phyloP scores from a whole-genome alignment of 2,888 invertebrate species.

The Lacanobia wlatinum region DNA sequence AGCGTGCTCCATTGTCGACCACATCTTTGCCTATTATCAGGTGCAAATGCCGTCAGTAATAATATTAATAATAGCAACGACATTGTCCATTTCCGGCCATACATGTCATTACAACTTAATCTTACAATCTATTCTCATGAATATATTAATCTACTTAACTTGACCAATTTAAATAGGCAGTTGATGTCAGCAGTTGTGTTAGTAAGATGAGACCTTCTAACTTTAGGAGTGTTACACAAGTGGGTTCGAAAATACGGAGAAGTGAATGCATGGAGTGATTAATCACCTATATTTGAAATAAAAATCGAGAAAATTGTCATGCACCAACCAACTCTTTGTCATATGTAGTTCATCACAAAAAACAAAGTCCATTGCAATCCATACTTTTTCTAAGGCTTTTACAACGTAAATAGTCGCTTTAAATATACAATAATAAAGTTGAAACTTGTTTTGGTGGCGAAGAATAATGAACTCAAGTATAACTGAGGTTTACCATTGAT shows the following conservation, averaged over 20 bases:
- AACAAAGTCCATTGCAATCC: no score
- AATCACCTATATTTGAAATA: background rate
- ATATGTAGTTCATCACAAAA: no score
- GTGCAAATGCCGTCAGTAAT: no score
- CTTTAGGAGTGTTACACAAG: background rate
- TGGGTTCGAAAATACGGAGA: background rate
- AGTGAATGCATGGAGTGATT: conserved; percentile 1
- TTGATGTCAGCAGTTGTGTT: background rate
- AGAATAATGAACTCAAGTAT: no score
- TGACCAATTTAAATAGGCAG: background rate
- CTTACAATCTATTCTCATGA: conserved; percentile 3
- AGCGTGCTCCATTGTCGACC: no score
- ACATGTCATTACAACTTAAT: conserved; percentile 16
- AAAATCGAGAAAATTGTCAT: background rate
- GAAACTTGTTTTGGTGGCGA: no score
- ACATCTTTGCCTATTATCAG: no score
- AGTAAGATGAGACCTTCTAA: background rate
- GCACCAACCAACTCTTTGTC: no score
- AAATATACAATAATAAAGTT: no score
- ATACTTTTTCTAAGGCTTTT: no score
- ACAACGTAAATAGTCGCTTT: no score
- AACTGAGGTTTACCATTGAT: no score
- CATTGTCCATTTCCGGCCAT: conserved; percentile 19
- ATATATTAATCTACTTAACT: conserved; percentile 9
- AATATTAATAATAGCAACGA: background rate